A percentile compares a stretch with the other conserved stretches of the same genome.
These are phyloP conservation scores for Azorinus chamasolen DNA, from an alignment of 2,888 invertebrate species.

Conservation along the genomic window DNA sequence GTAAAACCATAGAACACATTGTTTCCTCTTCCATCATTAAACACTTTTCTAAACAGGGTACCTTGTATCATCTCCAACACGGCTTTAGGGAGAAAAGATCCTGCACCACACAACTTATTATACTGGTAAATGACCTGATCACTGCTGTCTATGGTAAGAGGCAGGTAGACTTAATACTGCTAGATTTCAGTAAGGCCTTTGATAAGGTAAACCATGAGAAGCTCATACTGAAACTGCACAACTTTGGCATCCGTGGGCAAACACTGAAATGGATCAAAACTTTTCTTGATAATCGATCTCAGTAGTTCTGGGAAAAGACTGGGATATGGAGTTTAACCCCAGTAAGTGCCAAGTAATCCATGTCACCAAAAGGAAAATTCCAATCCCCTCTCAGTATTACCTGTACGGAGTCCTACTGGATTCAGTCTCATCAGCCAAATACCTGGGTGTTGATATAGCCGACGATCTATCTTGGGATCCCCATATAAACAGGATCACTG, in stretches of 20 bases:
- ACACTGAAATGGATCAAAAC: background rate
- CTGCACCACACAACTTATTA: conserved; percentile 35
- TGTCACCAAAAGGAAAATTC: too few relatives aligned
- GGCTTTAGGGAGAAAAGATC: conserved; percentile 18
- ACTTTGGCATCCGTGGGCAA: background rate
- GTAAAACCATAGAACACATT: conserved; percentile 20
- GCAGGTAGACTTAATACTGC: background rate
- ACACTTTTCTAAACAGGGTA: conserved; percentile 31
- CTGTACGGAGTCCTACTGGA: too few relatives aligned
- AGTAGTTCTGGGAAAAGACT: too few relatives aligned
- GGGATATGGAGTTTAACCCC: too few relatives aligned
- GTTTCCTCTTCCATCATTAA: conserved; percentile 28
- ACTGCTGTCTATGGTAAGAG: background rate
- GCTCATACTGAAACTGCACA: background rate
- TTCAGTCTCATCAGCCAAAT: too few relatives aligned
- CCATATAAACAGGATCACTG: too few relatives aligned
- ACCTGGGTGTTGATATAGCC: too few relatives aligned
- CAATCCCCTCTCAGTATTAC: too few relatives aligned
- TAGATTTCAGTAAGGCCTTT: background rate
- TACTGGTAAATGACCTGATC: conserved; percentile 22
- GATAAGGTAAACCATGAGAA: background rate
- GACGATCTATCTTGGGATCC: too few relatives aligned
- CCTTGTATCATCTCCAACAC: conserved; percentile 37
- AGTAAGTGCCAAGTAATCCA: too few relatives aligned
- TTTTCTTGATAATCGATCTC: background rate